Evolutionary conservation across 2,113 vertebrate genomes (phyloP), one percentile per base, ranked within the genome.

Genomic region (Connochaetes taurinus): DNA sequence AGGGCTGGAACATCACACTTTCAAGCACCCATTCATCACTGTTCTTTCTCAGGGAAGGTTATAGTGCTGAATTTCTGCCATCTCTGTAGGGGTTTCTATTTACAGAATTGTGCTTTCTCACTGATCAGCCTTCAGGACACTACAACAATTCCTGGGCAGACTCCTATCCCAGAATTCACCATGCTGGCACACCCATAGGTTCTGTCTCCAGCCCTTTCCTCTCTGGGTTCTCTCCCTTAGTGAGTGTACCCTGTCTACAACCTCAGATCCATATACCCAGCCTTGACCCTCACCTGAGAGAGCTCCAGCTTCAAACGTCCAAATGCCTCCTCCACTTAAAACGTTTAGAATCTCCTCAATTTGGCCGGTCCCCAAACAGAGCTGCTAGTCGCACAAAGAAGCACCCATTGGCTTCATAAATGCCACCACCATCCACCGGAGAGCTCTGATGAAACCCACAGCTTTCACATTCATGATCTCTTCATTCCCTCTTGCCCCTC

Each of bases 11-110:
- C 29, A 52, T 40, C 7, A 52, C 9, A 81, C 27, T 82, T 84
- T 36, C 29, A 94, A 90, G 88, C 14, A 45, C 27, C 43, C 82
- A 33, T 71, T 89, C 53, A 84, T 82, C 95, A 86, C 52, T 50
- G 9, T 19, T 47, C 53, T 87, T 64, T 96, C 43, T 86, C 60
- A 0, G 25, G n/a, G 21, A 57, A 47, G 27, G 86, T 25, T 7
- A n/a, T 12, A 36, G 19, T 53, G 14, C 52, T 40, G 43, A 47
- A 21, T 93, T 96, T 81, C 85, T 58, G 14, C 43, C 78, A 43
- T 67, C 31, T 94, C 67, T 43, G 9, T 7, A 82, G 52, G 12
- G 16, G 53, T 82, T 91, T 91, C 82, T 93, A 92, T 83, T 86
- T 53, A 57, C 33, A 91, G 58, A 88, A 83, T 31, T 55, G 90